Evolutionary conservation across 2,113 vertebrate genomes (phyloP).

Genomic region (Epinephelus lanceolatus): DNA sequence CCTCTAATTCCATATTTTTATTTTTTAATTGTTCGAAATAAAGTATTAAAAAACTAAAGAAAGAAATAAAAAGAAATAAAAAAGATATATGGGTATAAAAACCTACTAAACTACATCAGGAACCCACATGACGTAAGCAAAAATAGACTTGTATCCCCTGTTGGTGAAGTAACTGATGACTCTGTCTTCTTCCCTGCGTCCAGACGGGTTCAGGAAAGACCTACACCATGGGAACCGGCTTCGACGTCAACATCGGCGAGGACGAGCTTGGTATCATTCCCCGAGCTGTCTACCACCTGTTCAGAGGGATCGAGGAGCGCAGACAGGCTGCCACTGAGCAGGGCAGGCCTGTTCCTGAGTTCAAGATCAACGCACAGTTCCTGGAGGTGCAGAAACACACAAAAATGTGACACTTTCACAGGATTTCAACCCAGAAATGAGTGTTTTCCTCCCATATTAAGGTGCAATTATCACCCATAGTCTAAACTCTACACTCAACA

Average conservation of each 20-base stretch:
- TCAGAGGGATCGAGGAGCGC: constrained; percentile 93
- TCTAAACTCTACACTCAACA: background rate
- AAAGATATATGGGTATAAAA: background rate
- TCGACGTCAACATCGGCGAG: constrained; percentile 93
- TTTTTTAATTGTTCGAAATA: too few relatives aligned
- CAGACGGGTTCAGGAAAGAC: constrained; percentile 99
- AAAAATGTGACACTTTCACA: too few relatives aligned
- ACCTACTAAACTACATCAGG: background rate
- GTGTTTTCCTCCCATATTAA: background rate
- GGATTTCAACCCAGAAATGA: background rate
- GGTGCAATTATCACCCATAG: background rate
- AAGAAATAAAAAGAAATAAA: too few relatives aligned
- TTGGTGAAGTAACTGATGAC: background rate
- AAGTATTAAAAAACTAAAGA: too few relatives aligned
- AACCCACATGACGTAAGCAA: background rate
- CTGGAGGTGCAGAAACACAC: constrained; percentile 88
- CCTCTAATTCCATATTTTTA: too few relatives aligned
- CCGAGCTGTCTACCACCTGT: constrained; percentile 94
- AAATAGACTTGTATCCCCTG: background rate
- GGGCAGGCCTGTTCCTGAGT: constrained; percentile 93
- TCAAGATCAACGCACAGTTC: constrained; percentile 98
- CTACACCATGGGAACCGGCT: constrained; percentile 98
- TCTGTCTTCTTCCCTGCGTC: background rate
- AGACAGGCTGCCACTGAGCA: constrained; percentile 88
- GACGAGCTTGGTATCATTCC: constrained; percentile 97